Conservation (phyloP, 2,113 vertebrate species). For the Mesocricetus auratus region DNA sequence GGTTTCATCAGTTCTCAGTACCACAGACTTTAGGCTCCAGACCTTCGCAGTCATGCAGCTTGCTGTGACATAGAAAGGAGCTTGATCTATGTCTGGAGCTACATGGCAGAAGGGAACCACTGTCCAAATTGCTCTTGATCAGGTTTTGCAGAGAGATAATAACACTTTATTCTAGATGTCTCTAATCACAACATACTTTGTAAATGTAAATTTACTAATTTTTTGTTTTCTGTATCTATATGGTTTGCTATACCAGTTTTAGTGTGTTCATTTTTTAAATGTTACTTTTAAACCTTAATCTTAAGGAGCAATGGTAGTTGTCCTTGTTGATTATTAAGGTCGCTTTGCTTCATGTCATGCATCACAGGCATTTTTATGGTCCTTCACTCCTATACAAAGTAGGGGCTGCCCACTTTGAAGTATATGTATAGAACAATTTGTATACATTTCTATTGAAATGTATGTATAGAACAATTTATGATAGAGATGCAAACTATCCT, state of each 20-base stretch:
- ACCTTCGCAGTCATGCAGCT: background rate
- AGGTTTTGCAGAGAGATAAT: conserved; percentile 32
- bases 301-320: background rate
- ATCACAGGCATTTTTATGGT: background rate
- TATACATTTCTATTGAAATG: background rate
- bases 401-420: background rate
- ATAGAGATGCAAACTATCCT: background rate
- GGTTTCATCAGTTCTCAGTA: background rate
- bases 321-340: conserved; percentile 11
- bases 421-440: background rate
- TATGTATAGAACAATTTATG: background rate
- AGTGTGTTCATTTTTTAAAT: background rate
- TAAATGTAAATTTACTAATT: background rate
- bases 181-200: background rate
- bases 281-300: background rate
- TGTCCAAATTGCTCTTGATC: background rate
- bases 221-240: background rate
- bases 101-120: background rate
- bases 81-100: background rate
- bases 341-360: background rate
- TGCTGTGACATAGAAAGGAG: background rate
- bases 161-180: conserved; percentile 47
- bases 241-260: conserved; percentile 18
- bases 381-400: background rate
- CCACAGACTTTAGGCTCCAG: background rate